Percentiles rank a stretch among this genome's conserved stretches.
Conservation (phyloP, 2,888 invertebrate genomes). For the Latrodectus hesperus region DNA sequence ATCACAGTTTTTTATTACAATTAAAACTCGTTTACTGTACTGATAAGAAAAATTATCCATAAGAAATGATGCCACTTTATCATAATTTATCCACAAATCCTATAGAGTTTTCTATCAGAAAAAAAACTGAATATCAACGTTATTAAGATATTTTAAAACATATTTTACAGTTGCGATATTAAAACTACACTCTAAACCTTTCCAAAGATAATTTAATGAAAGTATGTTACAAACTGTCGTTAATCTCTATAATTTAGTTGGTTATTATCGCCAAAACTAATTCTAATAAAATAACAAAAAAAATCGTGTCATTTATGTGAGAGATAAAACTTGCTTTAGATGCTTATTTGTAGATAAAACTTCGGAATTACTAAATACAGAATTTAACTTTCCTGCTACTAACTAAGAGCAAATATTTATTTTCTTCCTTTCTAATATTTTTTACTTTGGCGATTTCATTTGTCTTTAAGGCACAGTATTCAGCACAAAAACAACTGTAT, state of each 20-base stretch:
- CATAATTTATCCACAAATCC: too few relatives aligned
- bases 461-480: conserved; percentile 25
- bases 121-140: too few relatives aligned
- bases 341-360: conserved; percentile 45
- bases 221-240: not conserved
- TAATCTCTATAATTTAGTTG: not conserved
- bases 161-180: too few relatives aligned
- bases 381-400: conserved; percentile 7
- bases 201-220: not conserved
- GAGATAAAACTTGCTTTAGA: conserved; percentile 7
- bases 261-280: not conserved
- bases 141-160: too few relatives aligned
- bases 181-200: too few relatives aligned
- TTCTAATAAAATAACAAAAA: not conserved
- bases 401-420: conserved; percentile 11
- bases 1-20: too few relatives aligned
- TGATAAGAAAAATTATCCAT: too few relatives aligned
- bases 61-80: too few relatives aligned
- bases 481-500: conserved; percentile 1
- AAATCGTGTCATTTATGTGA: not conserved
- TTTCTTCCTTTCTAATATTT: conserved; percentile 10
- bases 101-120: too few relatives aligned
- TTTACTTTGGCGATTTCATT: conserved; percentile 40
- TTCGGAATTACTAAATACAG: conserved; percentile 19
- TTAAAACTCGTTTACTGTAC: too few relatives aligned